phyloP scores from a whole-genome alignment of 2,797 vertebrate species.

The Monodelphis domestica region DNA sequence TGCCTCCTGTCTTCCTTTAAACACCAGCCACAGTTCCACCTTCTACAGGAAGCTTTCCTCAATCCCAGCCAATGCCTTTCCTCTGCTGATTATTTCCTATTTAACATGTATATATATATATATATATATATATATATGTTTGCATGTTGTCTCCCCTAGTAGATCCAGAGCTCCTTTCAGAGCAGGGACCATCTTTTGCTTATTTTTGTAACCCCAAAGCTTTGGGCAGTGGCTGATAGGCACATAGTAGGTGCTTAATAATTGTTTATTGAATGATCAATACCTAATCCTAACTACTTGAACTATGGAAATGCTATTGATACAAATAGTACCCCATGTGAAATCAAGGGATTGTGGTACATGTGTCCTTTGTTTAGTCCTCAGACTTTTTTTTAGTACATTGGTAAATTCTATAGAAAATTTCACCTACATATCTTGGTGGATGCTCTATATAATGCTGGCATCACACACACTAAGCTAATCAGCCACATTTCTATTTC shows the following conservation, averaged over 20 bases:
- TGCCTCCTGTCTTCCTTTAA: neutral
- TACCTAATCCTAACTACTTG: conserved; percentile 23
- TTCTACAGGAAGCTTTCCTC: neutral
- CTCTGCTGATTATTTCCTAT: neutral
- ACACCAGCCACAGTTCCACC: neutral
- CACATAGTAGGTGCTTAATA: neutral
- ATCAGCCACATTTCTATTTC: neutral
- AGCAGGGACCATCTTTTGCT: neutral
- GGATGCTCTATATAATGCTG: neutral
- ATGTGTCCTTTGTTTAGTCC: conserved; percentile 3
- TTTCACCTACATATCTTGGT: neutral
- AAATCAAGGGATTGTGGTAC: neutral
- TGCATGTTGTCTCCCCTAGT: too few relatives aligned
- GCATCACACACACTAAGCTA: neutral
- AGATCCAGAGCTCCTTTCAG: neutral
- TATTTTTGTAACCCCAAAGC: neutral
- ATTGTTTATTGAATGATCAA: neutral
- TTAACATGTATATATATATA: neutral
- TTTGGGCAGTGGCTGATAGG: neutral
- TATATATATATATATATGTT: neutral
- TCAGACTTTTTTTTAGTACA: neutral
- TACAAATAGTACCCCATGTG: conserved; percentile 45
- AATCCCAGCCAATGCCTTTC: neutral
- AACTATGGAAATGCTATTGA: conserved; percentile 42
- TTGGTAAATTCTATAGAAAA: neutral